These are phyloP conservation scores for Digitonthophagus gazella DNA, from an alignment of 2,888 invertebrate species.

Conservation along the genomic window DNA sequence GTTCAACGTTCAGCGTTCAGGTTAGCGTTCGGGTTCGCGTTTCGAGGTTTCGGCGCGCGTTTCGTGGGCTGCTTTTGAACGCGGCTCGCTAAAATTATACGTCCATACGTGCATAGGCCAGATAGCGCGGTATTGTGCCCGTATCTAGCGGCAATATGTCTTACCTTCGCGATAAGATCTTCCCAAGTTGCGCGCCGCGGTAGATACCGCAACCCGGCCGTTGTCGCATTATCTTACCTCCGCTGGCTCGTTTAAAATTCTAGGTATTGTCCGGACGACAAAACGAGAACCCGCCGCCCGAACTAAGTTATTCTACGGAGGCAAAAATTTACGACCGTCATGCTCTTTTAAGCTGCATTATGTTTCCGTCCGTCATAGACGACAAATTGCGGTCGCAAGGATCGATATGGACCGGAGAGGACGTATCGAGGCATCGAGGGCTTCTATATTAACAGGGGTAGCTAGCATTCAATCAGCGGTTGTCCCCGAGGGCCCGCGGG, in stretches of 20 bases:
- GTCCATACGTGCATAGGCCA: constrained; percentile 44
- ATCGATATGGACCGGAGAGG: constrained; percentile 2
- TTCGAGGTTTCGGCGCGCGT: neutral
- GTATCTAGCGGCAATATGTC: constrained; percentile 49
- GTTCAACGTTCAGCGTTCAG: neutral
- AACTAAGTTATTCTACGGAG: neutral
- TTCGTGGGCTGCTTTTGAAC: constrained; percentile 33
- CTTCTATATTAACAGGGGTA: constrained; percentile 28
- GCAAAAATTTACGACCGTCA: neutral
- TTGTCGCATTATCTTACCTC: constrained; percentile 15
- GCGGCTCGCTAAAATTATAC: constrained; percentile 41
- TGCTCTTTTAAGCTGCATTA: neutral
- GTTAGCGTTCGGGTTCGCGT: neutral
- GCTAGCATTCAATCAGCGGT: constrained; percentile 46
- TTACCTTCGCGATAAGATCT: constrained; percentile 46
- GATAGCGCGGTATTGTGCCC: constrained; percentile 49
- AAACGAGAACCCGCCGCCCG: neutral
- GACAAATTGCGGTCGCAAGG: neutral
- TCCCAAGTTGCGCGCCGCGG: constrained; percentile 45
- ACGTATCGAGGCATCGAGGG: constrained; percentile 29
- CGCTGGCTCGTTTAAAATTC: neutral
- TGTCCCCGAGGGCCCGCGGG: constrained; percentile 45
- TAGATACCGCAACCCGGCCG: constrained; percentile 35
- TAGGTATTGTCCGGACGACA: neutral
- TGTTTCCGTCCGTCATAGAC: neutral